These are phyloP conservation scores for Triplophysa yarkandensis DNA, from an alignment of 2,797 vertebrate species.

Conservation along the genomic window DNA sequence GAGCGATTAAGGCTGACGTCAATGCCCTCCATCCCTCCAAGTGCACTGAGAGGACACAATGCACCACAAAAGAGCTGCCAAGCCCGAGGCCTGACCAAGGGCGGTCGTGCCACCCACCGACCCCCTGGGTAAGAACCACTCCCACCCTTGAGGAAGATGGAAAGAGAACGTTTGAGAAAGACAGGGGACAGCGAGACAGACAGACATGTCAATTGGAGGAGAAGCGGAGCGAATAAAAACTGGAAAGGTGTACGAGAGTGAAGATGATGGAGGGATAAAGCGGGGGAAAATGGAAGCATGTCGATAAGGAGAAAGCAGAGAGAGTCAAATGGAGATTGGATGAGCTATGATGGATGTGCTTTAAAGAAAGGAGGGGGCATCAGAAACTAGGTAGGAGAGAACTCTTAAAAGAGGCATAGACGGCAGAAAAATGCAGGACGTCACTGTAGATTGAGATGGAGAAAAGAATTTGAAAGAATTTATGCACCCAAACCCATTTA, in stretches of 20 bases:
- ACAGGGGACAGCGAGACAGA: slow-evolving; percentile 58
- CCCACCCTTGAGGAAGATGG: slow-evolving; percentile 56
- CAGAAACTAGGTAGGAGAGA: slow-evolving; percentile 38
- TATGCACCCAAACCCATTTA: background rate
- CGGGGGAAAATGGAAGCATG: slow-evolving; percentile 80
- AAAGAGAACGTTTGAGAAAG: slow-evolving; percentile 56
- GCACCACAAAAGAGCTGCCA: slow-evolving; percentile 61
- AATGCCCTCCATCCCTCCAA: slow-evolving; percentile 32
- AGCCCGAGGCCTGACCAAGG: slow-evolving; percentile 67
- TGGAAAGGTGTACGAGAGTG: slow-evolving; percentile 65
- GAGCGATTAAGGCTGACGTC: slow-evolving; percentile 42
- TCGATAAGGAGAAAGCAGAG: slow-evolving; percentile 74
- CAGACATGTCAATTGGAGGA: slow-evolving; percentile 58
- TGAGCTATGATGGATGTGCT: slow-evolving; percentile 75
- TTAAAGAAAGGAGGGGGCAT: slow-evolving; percentile 48
- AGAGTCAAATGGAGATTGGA: slow-evolving; percentile 72
- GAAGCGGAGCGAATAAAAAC: slow-evolving; percentile 64
- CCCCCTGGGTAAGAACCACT: slow-evolving; percentile 59
- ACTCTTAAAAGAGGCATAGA: background rate
- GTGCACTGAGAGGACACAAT: slow-evolving; percentile 46
- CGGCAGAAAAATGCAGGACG: slow-evolving; percentile 24
- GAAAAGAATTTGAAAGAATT: slow-evolving; percentile 37
- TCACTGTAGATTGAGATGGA: slow-evolving; percentile 57
- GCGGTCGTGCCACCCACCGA: slow-evolving; percentile 66
- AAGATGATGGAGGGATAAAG: slow-evolving; percentile 76